Base-by-base conservation (phyloP, 2,113 vertebrate species). In the Baryphthengus martii region DNA sequence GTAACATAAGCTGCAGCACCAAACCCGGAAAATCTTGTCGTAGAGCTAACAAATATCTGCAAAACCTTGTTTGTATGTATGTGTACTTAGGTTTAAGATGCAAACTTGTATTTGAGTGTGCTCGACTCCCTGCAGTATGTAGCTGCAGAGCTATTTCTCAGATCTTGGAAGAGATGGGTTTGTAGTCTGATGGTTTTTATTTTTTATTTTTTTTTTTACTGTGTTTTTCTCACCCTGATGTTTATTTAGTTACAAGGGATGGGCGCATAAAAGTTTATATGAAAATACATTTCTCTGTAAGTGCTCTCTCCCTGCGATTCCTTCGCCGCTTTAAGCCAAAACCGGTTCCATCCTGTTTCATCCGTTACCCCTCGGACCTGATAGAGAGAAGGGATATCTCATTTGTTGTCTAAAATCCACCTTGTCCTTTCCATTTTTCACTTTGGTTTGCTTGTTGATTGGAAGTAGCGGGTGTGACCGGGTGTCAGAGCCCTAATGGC, bases 191-290 rank as follows among this genome's bases (percentile, higher is more conserved):
- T 88, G 6, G 83, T 58, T 90, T 90, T 63, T 87, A 8, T n/a
- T 58, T 58, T n/a, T n/a, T 58, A 19, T 85, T 53, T 56, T 19
- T 74, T 82, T 72, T 93, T 91, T 89, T 65, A 95, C 89, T 79
- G 68, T 96, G 88, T 91, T 93, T 95, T 94, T 75, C 89, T 88
- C 81, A 53, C 83, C 50, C 73, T 94, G 92, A 61, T 96, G 85
- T 97, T 97, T 96, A 96, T 97, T 95, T 93, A 85, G 88, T 94
- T 96, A 93, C 89, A 93, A 93, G 90, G 85, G 82, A 89, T 89
- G 39, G 74, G 68, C 0, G 3, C 93, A 95, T 97, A 94, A 95
- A 97, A 96, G 93, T 97, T 97, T 96, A 96, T 93, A 86, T 96
- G 93, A 65, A 96, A 95, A 95, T 91, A 90, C 83, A 94, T 97